A percentile compares a stretch with the other conserved stretches of the same genome.
These are phyloP conservation scores for Mobula birostris DNA, from an alignment of 2,113 vertebrate species.

Conservation along the genomic window DNA sequence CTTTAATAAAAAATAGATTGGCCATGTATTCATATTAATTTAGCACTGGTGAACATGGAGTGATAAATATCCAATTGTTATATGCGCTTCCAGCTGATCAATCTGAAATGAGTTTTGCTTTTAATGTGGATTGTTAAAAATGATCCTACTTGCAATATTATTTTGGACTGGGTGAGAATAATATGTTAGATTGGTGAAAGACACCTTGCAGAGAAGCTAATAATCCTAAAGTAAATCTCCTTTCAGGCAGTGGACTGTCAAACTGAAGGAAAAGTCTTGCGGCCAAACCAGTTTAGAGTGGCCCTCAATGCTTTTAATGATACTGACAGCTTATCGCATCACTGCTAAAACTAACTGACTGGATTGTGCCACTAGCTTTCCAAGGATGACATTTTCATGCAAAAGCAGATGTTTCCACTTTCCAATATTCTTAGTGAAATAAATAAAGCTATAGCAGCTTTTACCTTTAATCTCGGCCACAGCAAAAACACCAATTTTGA, in stretches of 20 bases:
- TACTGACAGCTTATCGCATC: slow-evolving; percentile 25
- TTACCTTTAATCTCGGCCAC: not conserved
- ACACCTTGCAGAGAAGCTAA: slow-evolving; percentile 49
- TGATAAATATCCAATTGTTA: not conserved
- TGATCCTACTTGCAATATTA: not conserved
- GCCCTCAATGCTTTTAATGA: not conserved
- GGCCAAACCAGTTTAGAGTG: slow-evolving; percentile 1
- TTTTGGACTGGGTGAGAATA: slow-evolving; percentile 52
- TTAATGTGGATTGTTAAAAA: not conserved
- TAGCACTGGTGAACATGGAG: not conserved
- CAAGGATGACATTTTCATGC: not conserved
- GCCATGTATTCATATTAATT: not conserved
- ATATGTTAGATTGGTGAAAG: slow-evolving; percentile 51
- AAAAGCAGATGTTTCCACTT: slow-evolving; percentile 37
- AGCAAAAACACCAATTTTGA: not conserved
- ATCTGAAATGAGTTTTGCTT: not conserved
- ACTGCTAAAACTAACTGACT: slow-evolving; percentile 7
- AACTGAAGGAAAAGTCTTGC: not conserved
- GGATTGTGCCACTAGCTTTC: not conserved
- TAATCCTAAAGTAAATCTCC: slow-evolving; percentile 47
- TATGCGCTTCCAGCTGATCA: not conserved
- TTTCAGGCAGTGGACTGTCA: slow-evolving; percentile 37
- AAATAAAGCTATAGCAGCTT: not conserved
- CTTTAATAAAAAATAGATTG: not conserved
- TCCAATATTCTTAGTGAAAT: slow-evolving; percentile 37